Evolutionary conservation across 2,888 invertebrate species (phyloP).

Genomic region (Glyphotaelius pellucidus): DNA sequence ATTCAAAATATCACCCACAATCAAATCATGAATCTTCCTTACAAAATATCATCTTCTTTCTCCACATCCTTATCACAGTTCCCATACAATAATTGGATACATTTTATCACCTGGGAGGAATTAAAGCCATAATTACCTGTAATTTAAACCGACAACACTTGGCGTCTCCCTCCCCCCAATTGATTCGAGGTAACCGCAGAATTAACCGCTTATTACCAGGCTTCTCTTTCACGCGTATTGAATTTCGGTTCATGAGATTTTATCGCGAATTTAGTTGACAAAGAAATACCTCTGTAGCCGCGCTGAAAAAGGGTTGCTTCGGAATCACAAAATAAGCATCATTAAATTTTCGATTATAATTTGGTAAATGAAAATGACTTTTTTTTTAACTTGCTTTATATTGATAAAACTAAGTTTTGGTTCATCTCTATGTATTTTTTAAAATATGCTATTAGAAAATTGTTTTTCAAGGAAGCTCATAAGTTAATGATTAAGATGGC

Average conservation of each 20-base stretch:
- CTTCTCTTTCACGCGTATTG: slow-evolving; percentile 21
- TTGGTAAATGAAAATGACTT: too few species aligned
- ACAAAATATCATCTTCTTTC: neutral
- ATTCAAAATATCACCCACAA: neutral
- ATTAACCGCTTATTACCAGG: neutral
- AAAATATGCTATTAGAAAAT: too few species aligned
- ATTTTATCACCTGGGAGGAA: slow-evolving; percentile 38
- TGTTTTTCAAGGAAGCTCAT: too few species aligned
- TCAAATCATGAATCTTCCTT: neutral
- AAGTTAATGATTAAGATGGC: too few species aligned
- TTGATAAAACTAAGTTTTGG: too few species aligned
- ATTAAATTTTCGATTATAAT: neutral
- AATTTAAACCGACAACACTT: slow-evolving; percentile 30
- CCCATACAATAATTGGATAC: slow-evolving; percentile 38
- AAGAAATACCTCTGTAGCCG: neutral
- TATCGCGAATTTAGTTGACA: neutral
- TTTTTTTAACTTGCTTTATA: too few species aligned
- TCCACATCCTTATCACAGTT: slow-evolving; percentile 26
- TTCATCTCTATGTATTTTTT: too few species aligned
- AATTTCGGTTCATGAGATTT: slow-evolving; percentile 26
- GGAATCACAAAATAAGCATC: neutral
- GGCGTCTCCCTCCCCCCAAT: slow-evolving; percentile 36
- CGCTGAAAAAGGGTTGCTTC: neutral
- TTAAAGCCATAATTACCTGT: slow-evolving; percentile 34
- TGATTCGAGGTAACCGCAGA: slow-evolving; percentile 17